Base-by-base conservation (phyloP, 2,888 invertebrate genomes). In the Periphyllus acericola region DNA sequence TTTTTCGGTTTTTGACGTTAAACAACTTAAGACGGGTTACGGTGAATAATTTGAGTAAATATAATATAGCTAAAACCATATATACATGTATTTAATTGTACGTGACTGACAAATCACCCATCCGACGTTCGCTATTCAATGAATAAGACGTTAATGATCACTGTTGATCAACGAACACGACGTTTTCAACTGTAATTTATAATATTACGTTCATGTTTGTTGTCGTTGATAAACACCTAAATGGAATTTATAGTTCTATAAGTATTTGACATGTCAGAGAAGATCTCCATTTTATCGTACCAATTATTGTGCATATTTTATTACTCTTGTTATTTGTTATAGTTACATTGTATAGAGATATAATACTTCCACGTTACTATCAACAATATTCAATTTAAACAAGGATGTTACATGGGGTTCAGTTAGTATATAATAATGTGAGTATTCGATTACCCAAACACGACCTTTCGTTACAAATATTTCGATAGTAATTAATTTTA, bases 61-160 rank as follows among this genome's bases (percentile, higher is more conserved):
- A 52, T 32, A 60, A 3, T 25, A 32, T 34, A 36, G 66, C 40
- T 68, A 40, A 66, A 36, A 19, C 19, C 17, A 4, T 36, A 25
- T n/a, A n/a, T n/a, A n/a, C 32, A 29, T 19, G 4, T 29, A 19
- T 32, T 72, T 72, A 34, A 66, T 40, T 36, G 17, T n/a, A n/a
- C 5, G 17, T 19, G 36, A 36, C 36, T 66, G 40, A 68, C 80
- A 80, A 80, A 66, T 80, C 66, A 40, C 36, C 36, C n/a, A 36
- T 68, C 21, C 5, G 29, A 81, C 46, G 81, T 68, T 68, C 68
- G 21, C 19, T 29, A 40, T 68, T 81, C 40, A 68, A 81, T 81
- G 66, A 81, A 81, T 81, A 40, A 68, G 66, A 81, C 81, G 29
- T 81, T 68, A 81, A 81, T 81, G 81, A 68, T 81, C 66, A 14